Evolutionary conservation across 2,797 vertebrate genomes (phyloP), one percentile per base, ranked within the genome.

Genomic region (Centropyge bicolor): DNA sequence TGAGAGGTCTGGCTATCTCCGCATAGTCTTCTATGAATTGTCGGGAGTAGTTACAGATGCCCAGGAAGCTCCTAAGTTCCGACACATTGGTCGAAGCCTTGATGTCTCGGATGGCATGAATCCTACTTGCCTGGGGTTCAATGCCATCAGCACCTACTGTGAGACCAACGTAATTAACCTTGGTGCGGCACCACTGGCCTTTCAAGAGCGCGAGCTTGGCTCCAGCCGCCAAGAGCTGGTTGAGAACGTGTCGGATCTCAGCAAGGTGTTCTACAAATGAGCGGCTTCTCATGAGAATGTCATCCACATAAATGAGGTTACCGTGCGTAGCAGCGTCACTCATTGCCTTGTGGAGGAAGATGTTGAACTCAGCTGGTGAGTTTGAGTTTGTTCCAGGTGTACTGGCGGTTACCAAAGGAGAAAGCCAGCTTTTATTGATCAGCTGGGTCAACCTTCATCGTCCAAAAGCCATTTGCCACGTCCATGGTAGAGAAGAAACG

Each of bases 391-490:
- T n/a, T n/a, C n/a, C n/a, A 85, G 3, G 54, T 82, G 43, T 63
- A 82, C 20, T 88, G 71, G 2, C 14, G 2, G 14, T 51, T 70
- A 0, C 4, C 55, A 11, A 84, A 88, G 0, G 51, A 74, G 51
- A 86, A 87, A 0, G 68, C 74, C 13, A 85, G 35, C 5, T 85
- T 83, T 27, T 81, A 56, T 67, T 87, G 60, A 48, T 89, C 70
- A 0, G 14, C 40, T 0, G 20, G n/a, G 16, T 77, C 31, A 0
- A 83, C 78, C 0, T 17, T 62, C 0, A 87, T 59, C 0, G 71
- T 88, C 80, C 80, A 80, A 43, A 87, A 90, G 0, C 78, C 78
- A 4, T 27, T 73, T 2, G 70, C 56, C 1, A 83, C 4, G 1
- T 85, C 76, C 1, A 72, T 8, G 0, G 70, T 48, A 4, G 76